Evolutionary conservation across 2,888 invertebrate species (phyloP).

Genomic region (Orchestes rusci): DNA sequence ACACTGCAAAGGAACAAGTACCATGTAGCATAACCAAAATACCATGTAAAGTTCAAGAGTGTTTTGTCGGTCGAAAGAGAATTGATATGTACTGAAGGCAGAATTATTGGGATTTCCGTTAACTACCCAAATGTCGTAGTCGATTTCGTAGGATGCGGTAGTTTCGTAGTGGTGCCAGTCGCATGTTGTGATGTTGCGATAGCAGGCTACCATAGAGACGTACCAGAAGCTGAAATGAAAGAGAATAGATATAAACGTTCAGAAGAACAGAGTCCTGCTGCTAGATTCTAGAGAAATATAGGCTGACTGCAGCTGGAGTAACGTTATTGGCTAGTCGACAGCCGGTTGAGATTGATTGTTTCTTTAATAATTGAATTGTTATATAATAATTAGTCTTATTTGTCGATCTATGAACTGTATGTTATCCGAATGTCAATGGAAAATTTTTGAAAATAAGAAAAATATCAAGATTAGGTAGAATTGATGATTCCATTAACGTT

Average conservation of each 20-base stretch:
- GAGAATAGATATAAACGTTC: background rate
- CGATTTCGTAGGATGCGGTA: slow-evolving; percentile 44
- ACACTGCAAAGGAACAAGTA: slow-evolving; percentile 78
- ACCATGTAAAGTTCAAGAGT: slow-evolving; percentile 84
- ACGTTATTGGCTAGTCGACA: no score
- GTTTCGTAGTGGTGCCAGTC: slow-evolving; percentile 74
- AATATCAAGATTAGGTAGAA: no score
- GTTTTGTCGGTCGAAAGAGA: slow-evolving; percentile 89
- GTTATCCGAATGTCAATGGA: no score
- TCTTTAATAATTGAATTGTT: no score
- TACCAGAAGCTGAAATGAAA: slow-evolving; percentile 78
- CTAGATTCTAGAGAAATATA: no score
- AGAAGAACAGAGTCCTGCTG: no score
- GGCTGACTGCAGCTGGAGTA: no score
- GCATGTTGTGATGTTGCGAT: slow-evolving; percentile 70
- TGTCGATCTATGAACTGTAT: no score
- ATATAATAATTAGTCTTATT: no score
- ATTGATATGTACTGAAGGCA: slow-evolving; percentile 86
- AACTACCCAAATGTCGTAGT: slow-evolving; percentile 92
- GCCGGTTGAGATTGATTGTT: background rate
- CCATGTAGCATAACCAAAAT: slow-evolving; percentile 79
- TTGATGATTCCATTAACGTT: no score
- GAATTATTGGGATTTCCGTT: slow-evolving; percentile 92
- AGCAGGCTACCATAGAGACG: slow-evolving; percentile 89
- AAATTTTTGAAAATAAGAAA: no score